Conservation (phyloP, 2,113 vertebrate genomes). For the Syngnathus scovelli region DNA sequence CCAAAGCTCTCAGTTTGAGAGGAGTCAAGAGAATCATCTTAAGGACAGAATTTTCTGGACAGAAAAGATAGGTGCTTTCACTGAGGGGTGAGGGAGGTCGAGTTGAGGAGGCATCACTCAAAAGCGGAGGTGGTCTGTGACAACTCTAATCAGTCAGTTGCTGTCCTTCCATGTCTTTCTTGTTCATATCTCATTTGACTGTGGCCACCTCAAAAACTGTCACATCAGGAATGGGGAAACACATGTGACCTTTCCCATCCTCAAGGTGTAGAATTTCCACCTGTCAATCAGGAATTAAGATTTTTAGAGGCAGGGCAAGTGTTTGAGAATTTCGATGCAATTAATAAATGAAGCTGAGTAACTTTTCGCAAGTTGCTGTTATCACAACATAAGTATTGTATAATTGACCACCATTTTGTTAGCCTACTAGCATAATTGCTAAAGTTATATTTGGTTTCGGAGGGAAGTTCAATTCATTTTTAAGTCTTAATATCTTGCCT, state of each 20-base stretch:
- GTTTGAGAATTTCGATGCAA: not conserved
- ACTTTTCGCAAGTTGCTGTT: not conserved
- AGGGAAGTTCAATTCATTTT: no score
- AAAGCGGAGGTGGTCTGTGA: not conserved
- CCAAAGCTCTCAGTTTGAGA: no score
- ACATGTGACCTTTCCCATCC: not conserved
- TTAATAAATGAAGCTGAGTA: not conserved
- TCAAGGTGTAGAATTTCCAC: not conserved
- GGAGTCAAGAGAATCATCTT: no score
- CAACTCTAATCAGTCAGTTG: constrained; percentile 4
- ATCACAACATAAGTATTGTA: not conserved
- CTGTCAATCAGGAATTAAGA: not conserved
- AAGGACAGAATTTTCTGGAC: no score
- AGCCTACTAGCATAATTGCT: not conserved
- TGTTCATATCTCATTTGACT: constrained; percentile 3
- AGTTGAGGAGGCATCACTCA: not conserved
- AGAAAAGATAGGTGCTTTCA: not conserved
- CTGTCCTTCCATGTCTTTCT: not conserved
- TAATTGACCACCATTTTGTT: not conserved
- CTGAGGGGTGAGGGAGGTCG: not conserved
- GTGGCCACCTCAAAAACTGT: not conserved
- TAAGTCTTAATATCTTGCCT: no score
- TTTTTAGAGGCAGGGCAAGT: not conserved
- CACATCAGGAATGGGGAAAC: not conserved
- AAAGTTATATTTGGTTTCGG: not conserved